These are phyloP conservation scores for Poeciliopsis infans DNA, from an alignment of 2,797 vertebrate genomes.

Conservation along the genomic window DNA sequence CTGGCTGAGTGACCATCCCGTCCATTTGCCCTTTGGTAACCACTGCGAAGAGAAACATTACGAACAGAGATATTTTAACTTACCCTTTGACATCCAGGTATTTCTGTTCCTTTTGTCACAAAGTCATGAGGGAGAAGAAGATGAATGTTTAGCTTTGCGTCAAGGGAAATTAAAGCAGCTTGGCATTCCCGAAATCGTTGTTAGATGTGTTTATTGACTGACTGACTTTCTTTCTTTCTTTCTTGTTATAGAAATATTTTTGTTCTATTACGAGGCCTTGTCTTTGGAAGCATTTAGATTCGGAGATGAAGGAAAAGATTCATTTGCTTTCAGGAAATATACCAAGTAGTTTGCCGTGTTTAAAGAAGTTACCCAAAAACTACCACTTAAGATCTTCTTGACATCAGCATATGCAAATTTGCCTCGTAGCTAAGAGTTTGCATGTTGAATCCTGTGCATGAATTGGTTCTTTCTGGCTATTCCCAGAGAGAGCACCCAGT, in stretches of 20 bases:
- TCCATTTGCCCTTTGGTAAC: constrained; percentile 44
- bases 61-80: constrained; percentile 3
- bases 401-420: background rate
- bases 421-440: background rate
- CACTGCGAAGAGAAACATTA: constrained; percentile 9
- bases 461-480: background rate
- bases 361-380: background rate
- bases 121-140: background rate
- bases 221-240: too few species aligned
- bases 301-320: background rate
- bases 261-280: background rate
- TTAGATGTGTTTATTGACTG: background rate
- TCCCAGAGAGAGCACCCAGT: background rate
- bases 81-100: constrained; percentile 4
- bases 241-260: background rate
- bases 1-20: constrained; percentile 32
- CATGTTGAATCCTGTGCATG: background rate
- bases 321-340: background rate
- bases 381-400: background rate
- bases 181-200: background rate
- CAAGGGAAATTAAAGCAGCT: background rate
- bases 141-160: background rate
- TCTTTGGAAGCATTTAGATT: background rate
- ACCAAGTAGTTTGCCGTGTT: background rate
- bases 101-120: background rate